Conservation (phyloP, 2,797 vertebrate species). For the Poecilia picta region DNA sequence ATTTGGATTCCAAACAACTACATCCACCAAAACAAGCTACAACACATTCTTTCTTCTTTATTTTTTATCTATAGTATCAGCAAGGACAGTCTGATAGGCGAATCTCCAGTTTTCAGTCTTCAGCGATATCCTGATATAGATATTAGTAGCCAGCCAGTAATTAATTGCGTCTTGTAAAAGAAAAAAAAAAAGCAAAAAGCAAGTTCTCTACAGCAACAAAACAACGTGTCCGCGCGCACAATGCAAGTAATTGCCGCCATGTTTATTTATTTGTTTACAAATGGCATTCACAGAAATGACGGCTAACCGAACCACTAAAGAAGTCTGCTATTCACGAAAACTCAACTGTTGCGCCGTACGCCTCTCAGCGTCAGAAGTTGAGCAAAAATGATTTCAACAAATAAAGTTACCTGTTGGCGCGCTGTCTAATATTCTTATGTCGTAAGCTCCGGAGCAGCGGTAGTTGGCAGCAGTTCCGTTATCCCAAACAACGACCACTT, state of each 20-base stretch:
- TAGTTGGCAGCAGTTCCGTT: slow-evolving; percentile 99
- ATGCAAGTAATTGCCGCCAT: not conserved
- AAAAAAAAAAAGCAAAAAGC: not conserved
- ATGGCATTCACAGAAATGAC: not conserved
- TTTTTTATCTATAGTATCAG: not conserved
- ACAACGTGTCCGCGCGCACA: not conserved
- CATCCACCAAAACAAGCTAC: not conserved
- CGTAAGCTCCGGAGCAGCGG: slow-evolving; percentile 97
- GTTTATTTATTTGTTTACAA: not conserved
- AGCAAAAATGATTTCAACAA: not conserved
- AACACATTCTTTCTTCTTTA: not conserved
- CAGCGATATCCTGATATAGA: not conserved
- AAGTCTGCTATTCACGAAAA: not conserved
- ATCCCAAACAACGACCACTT: slow-evolving; percentile 99
- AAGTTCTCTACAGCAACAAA: not conserved
- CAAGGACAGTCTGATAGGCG: not conserved
- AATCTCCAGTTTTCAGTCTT: not conserved
- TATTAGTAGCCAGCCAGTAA: not conserved
- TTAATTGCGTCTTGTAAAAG: not conserved
- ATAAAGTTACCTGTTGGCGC: slow-evolving; percentile 90
- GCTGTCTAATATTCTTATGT: slow-evolving; percentile 95
- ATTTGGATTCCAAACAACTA: not conserved
- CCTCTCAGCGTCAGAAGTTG: not conserved
- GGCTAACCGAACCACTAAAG: not conserved
- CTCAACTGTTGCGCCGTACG: not conserved